phyloP scores from a whole-genome alignment of 1,140 invertebrate genomes.

The Hyposmocoma kahamanoa region DNA sequence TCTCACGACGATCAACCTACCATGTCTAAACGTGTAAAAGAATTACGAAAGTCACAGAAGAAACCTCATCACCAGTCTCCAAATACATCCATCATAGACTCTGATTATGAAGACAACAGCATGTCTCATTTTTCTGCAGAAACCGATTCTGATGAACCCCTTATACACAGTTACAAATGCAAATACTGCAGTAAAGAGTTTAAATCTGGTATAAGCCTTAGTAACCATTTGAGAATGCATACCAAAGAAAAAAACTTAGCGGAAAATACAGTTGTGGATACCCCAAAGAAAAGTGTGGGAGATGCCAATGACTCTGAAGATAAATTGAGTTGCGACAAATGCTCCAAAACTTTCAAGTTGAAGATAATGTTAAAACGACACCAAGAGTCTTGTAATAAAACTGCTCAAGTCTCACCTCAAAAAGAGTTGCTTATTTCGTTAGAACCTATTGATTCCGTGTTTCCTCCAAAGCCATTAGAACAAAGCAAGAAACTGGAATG shows the following conservation, averaged over 20 bases:
- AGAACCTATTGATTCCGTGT: conserved; percentile 38
- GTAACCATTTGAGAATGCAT: conserved; percentile 33
- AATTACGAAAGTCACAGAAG: conserved; percentile 38
- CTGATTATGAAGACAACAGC: conserved; percentile 51
- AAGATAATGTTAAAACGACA: conserved; percentile 58
- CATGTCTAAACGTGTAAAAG: conserved; percentile 41
- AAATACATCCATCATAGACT: conserved; percentile 33
- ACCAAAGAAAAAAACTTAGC: conserved; percentile 14
- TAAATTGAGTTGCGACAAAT: conserved; percentile 50
- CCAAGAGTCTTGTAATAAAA: conserved; percentile 28
- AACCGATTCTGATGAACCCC: conserved; percentile 54
- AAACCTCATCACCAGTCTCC: conserved; percentile 19
- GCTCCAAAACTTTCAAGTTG: conserved; percentile 60
- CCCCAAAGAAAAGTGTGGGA: conserved; percentile 17
- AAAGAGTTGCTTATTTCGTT: conserved; percentile 44
- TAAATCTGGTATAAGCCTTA: conserved; percentile 24
- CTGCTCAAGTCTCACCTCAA: conserved; percentile 18
- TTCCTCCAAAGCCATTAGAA: not conserved
- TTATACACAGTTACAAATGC: conserved; percentile 38
- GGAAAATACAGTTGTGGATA: conserved; percentile 15
- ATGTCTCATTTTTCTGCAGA: conserved; percentile 37
- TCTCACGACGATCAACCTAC: conserved; percentile 31
- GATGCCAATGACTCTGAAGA: conserved; percentile 41
- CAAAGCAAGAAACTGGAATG: conserved; percentile 29
- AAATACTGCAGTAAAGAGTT: conserved; percentile 49